These are phyloP conservation scores for Eucidaris tribuloides DNA, from an alignment of 35 echinoderm and acorn worm species.

Conservation along the genomic window DNA sequence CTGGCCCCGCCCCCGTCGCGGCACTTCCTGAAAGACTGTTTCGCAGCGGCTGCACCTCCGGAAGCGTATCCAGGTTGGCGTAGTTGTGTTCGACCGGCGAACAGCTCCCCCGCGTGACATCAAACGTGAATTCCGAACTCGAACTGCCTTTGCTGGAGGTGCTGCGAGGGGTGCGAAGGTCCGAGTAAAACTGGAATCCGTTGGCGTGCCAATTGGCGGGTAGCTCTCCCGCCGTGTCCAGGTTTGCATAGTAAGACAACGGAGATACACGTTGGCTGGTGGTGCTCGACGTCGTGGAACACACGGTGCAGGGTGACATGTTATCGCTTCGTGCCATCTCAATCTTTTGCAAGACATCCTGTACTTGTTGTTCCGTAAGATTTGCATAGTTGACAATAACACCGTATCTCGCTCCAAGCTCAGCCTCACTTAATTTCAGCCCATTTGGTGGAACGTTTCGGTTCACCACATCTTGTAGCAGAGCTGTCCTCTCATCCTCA, in stretches of 20 bases:
- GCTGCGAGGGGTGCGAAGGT: constrained; percentile 34
- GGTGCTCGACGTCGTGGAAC: constrained; percentile 6
- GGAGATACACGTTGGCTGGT: constrained; percentile 33
- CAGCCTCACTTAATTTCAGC: neutral
- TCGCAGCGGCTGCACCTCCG: constrained; percentile 7
- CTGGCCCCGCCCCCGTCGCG: neutral
- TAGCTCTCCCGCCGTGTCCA: constrained; percentile 85
- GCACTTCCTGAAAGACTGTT: constrained; percentile 2
- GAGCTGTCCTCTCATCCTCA: neutral
- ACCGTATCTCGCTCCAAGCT: neutral
- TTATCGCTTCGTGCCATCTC: neutral
- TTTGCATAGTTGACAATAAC: constrained; percentile 18
- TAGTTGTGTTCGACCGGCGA: constrained; percentile 61
- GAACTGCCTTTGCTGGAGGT: constrained; percentile 53
- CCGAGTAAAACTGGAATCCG: constrained; percentile 35
- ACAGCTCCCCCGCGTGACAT: constrained; percentile 37
- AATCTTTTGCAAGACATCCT: neutral
- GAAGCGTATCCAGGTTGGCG: constrained; percentile 68
- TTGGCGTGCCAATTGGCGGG: constrained; percentile 49
- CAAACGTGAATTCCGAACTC: constrained; percentile 77
- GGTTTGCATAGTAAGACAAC: constrained; percentile 76
- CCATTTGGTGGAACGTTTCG: neutral
- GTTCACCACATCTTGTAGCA: constrained; percentile 31
- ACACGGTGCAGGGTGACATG: constrained; percentile 6
- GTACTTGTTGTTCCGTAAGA: neutral